Conservation (phyloP, 2,797 vertebrate genomes). For the Anableps anableps region DNA sequence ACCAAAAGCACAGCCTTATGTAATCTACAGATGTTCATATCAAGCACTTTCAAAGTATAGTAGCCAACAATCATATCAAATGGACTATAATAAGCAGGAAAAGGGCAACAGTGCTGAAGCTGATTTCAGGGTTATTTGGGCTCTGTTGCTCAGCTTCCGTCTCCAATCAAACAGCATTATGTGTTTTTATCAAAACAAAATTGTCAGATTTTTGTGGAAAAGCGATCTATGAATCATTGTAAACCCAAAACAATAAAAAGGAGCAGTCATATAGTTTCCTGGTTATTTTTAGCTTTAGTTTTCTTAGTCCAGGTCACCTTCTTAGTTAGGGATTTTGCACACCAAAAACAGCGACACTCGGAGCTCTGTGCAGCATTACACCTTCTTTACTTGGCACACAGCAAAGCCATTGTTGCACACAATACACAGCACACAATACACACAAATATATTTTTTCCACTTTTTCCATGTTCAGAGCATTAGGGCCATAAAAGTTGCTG, state of each 20-base stretch:
- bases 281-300: not conserved
- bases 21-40: not conserved
- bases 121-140: not conserved
- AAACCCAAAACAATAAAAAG: not conserved
- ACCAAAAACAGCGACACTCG: not conserved
- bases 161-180: not conserved
- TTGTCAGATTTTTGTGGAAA: not conserved
- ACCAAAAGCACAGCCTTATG: not conserved
- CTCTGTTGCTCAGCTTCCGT: not conserved
- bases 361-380: too few species aligned
- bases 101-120: not conserved
- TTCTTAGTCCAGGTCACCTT: not conserved
- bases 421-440: too few species aligned
- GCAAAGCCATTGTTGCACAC: too few species aligned
- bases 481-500: too few species aligned
- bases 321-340: not conserved
- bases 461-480: too few species aligned
- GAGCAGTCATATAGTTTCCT: not conserved
- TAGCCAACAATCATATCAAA: not conserved
- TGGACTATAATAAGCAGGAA: not conserved
- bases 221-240: not conserved
- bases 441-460: too few species aligned
- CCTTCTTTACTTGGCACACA: too few species aligned
- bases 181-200: not conserved
- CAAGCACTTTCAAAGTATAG: not conserved